phyloP scores from a whole-genome alignment of 2,797 vertebrate genomes.

The Centropyge bicolor region DNA sequence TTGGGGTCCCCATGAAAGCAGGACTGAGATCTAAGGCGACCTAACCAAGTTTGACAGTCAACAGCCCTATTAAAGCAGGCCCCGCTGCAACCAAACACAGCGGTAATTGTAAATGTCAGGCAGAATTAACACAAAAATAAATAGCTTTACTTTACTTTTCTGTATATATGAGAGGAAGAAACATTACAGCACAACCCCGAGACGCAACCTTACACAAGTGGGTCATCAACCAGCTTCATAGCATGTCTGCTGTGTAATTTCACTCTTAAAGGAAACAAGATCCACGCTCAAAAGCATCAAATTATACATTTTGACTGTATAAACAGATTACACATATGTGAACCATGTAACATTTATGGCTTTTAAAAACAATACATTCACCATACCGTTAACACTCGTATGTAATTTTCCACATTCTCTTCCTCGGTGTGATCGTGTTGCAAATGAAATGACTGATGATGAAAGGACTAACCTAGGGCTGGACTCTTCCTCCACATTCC shows the following conservation, averaged over 20 bases:
- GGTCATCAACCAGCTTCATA: constrained; percentile 52
- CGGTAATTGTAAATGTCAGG: constrained; percentile 89
- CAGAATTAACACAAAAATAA: constrained; percentile 86
- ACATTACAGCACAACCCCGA: constrained; percentile 27
- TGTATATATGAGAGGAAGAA: constrained; percentile 64
- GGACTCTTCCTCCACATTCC: constrained; percentile 64
- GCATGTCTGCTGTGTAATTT: constrained; percentile 35
- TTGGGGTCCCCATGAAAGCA: constrained; percentile 78
- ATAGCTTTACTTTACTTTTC: constrained; percentile 78
- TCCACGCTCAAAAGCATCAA: constrained; percentile 33
- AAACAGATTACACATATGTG: constrained; percentile 57
- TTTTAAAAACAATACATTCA: constrained; percentile 55
- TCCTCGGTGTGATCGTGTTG: constrained; percentile 52
- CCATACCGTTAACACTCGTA: constrained; percentile 32
- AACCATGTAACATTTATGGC: constrained; percentile 53
- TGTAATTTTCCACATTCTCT: constrained; percentile 54
- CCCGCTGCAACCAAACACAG: constrained; percentile 84
- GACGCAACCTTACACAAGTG: constrained; percentile 57
- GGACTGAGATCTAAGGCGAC: constrained; percentile 78
- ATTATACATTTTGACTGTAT: constrained; percentile 47
- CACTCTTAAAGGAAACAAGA: constrained; percentile 44
- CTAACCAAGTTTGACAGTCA: constrained; percentile 88
- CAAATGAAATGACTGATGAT: constrained; percentile 55
- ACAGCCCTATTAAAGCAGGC: constrained; percentile 84
- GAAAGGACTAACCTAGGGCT: constrained; percentile 50